Base-by-base conservation (phyloP, 2,888 invertebrate species). In the Molanna angustata region DNA sequence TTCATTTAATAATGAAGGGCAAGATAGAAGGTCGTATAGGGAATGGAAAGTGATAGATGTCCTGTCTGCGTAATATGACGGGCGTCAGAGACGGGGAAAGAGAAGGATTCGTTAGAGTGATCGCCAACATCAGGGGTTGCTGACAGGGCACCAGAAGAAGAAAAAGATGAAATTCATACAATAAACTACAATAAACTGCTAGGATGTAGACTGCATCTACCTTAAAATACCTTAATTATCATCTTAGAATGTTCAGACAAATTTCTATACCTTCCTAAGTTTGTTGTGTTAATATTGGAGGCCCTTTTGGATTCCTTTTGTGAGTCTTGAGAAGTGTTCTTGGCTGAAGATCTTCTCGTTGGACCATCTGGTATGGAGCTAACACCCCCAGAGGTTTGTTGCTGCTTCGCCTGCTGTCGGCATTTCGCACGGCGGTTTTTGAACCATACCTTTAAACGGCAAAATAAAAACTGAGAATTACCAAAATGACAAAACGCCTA, bases 361-460 rank as follows among this genome's bases (percentile, higher is more conserved):
- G 14, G 35, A 37, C 16, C 31, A 40, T 14, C 49, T 47, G 1
- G 19, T 35, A 13, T 21, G 3, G 55, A 32, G 17, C 43, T 43
- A 16, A 21, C 14, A 21, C 31, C 44, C 17, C 37, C 18, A 4
- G 37, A 16, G 16, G 16, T 16, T 7, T 16, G 3, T 17, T 84
- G 86, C 65, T 87, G 88, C 60, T 89, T 88, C 16, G 86, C 77
- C 67, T 94, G 94, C 65, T 96, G 96, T 47, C 97, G 82, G 68
- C 93, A 94, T 78, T 98, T 98, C 63, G 98, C 98, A 58, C 98
- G 84, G 37, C 98, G 84, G 71, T 98, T 98, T 69, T 98, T 98
- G 76, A 98, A 98, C 98, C 98, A 98, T 16, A 98, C 98, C 96
- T 97, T 82, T 14, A 49, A 44, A 33, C 13, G 11, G 2, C n/a